Evolutionary conservation across 1,140 invertebrate genomes (phyloP).

Genomic region (Drosophila bipectinata): DNA sequence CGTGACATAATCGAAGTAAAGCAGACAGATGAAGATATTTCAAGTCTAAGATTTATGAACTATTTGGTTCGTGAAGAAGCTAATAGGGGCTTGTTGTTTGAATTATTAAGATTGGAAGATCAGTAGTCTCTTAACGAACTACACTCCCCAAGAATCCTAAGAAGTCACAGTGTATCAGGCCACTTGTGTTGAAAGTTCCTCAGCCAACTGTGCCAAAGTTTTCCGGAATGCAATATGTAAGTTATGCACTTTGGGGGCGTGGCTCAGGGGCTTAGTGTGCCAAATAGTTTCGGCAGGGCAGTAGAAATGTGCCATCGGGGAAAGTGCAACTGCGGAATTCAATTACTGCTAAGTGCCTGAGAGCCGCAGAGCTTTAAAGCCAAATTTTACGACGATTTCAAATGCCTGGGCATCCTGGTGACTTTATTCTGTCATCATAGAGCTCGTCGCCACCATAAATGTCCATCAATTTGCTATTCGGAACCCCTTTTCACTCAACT

Average conservation of each 20-base stretch:
- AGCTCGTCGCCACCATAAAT: conserved; percentile 5
- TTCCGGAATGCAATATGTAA: conserved; percentile 54
- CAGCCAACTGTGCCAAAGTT: too few relatives aligned
- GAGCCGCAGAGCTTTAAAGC: conserved; percentile 37
- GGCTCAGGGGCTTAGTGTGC: conserved; percentile 27
- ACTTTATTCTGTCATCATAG: conserved; percentile 13
- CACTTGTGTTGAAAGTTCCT: too few relatives aligned
- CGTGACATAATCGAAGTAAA: conserved; percentile 62
- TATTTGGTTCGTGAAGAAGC: conserved; percentile 4
- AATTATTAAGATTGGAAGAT: too few relatives aligned
- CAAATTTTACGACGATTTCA: conserved; percentile 18
- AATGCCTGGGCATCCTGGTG: neutral
- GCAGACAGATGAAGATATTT: conserved; percentile 21
- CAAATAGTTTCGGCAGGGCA: conserved; percentile 52
- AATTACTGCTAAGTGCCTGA: conserved; percentile 59
- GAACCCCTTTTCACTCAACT: conserved; percentile 42
- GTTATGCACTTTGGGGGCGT: conserved; percentile 57
- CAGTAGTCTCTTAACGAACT: too few relatives aligned
- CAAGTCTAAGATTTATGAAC: conserved; percentile 26
- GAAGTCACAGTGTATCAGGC: too few relatives aligned
- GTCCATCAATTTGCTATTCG: conserved; percentile 47
- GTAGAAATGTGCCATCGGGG: conserved; percentile 22
- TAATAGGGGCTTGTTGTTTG: conserved; percentile 1
- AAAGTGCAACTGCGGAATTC: conserved; percentile 59
- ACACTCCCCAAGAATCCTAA: too few relatives aligned